phyloP scores from a whole-genome alignment of 2,888 invertebrate species.

The Callinectes sapidus region DNA sequence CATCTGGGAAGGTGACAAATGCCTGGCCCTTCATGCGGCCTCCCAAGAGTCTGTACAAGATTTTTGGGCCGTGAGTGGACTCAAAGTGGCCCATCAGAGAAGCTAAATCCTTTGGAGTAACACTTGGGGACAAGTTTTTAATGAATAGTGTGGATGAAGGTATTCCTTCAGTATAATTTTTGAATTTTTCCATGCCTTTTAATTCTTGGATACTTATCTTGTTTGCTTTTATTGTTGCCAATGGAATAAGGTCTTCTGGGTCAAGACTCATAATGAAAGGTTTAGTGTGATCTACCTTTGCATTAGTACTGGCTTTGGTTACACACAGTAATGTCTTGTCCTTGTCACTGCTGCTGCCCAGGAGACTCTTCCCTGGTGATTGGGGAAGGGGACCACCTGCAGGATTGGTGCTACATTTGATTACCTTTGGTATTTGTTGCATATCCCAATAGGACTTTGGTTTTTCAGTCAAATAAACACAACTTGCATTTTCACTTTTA shows the following conservation, averaged over 20 bases:
- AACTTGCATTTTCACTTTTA: neutral
- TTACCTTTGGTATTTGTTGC: slow-evolving; percentile 57
- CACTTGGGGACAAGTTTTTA: slow-evolving; percentile 60
- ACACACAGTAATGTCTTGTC: neutral
- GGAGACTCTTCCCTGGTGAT: neutral
- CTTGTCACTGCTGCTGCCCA: neutral
- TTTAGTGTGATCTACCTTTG: slow-evolving; percentile 6
- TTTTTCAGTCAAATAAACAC: slow-evolving; percentile 54
- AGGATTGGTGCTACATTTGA: neutral
- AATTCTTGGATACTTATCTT: slow-evolving; percentile 51
- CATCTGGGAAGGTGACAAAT: slow-evolving; percentile 62
- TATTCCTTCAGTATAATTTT: slow-evolving; percentile 53
- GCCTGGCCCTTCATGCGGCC: slow-evolving; percentile 72
- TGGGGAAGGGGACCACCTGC: neutral
- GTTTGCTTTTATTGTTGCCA: slow-evolving; percentile 49
- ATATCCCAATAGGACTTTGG: slow-evolving; percentile 68
- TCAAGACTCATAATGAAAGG: slow-evolving; percentile 60
- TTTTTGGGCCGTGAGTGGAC: slow-evolving; percentile 39
- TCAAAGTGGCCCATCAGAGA: slow-evolving; percentile 71
- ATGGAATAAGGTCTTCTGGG: slow-evolving; percentile 46
- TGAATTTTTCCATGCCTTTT: slow-evolving; percentile 59
- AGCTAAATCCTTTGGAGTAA: slow-evolving; percentile 52
- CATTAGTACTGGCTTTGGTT: neutral
- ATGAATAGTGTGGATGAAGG: slow-evolving; percentile 63
- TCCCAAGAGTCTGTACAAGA: slow-evolving; percentile 62